These are phyloP conservation scores for Silurus aristotelis DNA, from an alignment of 2,797 vertebrate genomes.

Conservation along the genomic window DNA sequence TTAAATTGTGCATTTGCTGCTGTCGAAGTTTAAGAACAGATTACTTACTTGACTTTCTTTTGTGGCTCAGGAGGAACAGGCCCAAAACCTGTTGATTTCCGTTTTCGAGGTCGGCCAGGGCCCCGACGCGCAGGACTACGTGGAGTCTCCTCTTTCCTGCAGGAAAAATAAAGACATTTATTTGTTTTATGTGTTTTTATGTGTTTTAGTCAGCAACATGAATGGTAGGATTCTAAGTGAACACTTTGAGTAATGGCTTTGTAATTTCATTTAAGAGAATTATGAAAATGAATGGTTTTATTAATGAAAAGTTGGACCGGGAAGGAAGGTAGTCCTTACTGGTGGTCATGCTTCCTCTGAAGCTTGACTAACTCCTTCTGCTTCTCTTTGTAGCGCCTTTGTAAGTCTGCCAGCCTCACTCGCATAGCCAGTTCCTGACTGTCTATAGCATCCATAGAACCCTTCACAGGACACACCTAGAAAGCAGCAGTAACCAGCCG, in stretches of 20 bases:
- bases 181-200: no score
- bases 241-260: neutral
- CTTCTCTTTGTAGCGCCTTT: slow-evolving; percentile 93
- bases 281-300: neutral
- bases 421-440: slow-evolving; percentile 91
- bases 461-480: slow-evolving; percentile 91
- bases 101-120: slow-evolving; percentile 89
- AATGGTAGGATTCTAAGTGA: neutral
- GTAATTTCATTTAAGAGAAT: neutral
- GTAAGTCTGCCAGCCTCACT: slow-evolving; percentile 88
- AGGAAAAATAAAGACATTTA: slow-evolving; percentile 37
- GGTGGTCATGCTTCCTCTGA: slow-evolving; percentile 89
- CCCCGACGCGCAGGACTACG: slow-evolving; percentile 90
- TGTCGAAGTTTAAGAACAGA: slow-evolving; percentile 36
- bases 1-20: slow-evolving; percentile 12
- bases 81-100: slow-evolving; percentile 75
- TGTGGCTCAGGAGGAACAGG: slow-evolving; percentile 70
- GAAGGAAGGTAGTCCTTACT: slow-evolving; percentile 72
- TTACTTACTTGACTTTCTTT: slow-evolving; percentile 88
- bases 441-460: slow-evolving; percentile 88
- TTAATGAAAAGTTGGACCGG: neutral
- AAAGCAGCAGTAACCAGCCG: slow-evolving; percentile 28
- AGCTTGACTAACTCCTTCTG: slow-evolving; percentile 92
- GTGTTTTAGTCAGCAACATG: neutral
- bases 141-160: slow-evolving; percentile 90